Evolutionary conservation across 1,140 invertebrate genomes (phyloP).

Genomic region (Penaeus indicus): DNA sequence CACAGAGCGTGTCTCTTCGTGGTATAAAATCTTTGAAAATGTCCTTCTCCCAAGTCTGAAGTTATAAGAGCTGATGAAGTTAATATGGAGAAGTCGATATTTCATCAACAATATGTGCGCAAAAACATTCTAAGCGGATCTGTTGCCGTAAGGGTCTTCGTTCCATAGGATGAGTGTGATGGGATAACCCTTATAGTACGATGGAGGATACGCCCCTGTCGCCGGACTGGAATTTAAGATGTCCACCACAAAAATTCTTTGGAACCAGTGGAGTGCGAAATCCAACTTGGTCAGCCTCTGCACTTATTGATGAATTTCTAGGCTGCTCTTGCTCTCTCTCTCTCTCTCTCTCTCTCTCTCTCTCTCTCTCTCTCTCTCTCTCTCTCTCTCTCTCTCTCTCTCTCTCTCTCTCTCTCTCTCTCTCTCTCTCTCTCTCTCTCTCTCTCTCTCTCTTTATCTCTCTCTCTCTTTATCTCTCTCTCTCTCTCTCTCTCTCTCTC

Average conservation of each 20-base stretch:
- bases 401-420: too few relatives aligned
- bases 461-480: too few relatives aligned
- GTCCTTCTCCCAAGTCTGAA: background rate
- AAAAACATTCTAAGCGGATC: background rate
- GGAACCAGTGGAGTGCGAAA: constrained; percentile 21
- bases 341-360: background rate
- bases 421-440: too few relatives aligned
- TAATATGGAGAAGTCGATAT: constrained; percentile 32
- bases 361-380: background rate
- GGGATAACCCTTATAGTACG: background rate
- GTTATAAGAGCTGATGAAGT: constrained; percentile 31
- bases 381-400: too few relatives aligned
- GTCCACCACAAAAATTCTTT: constrained; percentile 31
- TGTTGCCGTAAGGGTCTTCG: background rate
- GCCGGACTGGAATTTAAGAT: constrained; percentile 10
- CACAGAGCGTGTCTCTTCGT: constrained; percentile 8
- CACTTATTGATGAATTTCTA: constrained; percentile 30
- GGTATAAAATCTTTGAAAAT: constrained; percentile 26
- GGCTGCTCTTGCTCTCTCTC: background rate
- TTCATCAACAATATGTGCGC: constrained; percentile 16
- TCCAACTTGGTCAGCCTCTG: constrained; percentile 28
- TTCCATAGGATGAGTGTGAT: constrained; percentile 3
- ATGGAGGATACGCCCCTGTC: background rate
- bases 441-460: too few relatives aligned
- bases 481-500: too few relatives aligned